phyloP scores from a whole-genome alignment of 2,888 invertebrate genomes.

The Chelonus formosanus region DNA sequence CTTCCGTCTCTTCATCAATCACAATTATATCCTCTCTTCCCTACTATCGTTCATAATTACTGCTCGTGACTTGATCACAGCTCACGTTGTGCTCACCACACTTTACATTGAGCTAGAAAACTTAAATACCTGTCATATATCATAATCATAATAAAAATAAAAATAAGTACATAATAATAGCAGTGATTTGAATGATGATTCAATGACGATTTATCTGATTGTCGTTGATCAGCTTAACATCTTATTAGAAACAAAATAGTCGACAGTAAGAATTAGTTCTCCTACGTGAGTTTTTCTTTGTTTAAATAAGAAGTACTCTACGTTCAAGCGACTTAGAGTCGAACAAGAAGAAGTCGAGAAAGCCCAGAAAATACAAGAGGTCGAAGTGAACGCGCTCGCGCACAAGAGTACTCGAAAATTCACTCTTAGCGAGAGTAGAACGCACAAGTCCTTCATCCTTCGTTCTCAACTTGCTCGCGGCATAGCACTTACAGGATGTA shows the following conservation, averaged over 20 bases:
- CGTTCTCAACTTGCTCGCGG: constrained; percentile 11
- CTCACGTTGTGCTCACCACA: not conserved
- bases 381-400: constrained; percentile 25
- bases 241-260: no score
- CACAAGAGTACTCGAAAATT: constrained; percentile 35
- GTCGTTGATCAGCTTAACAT: no score
- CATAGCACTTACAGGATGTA: constrained; percentile 51
- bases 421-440: constrained; percentile 24
- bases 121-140: no score
- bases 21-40: constrained; percentile 61
- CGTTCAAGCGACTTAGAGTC: constrained; percentile 15
- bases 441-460: constrained; percentile 29
- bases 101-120: no score
- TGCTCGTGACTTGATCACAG: constrained; percentile 61
- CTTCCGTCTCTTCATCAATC: constrained; percentile 61
- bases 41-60: constrained; percentile 63
- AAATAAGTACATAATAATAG: no score
- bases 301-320: constrained; percentile 14
- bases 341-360: constrained; percentile 24
- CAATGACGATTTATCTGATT: no score
- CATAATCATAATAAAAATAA: no score
- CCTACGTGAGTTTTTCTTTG: constrained; percentile 15
- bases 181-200: no score
- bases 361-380: constrained; percentile 19
- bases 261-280: constrained; percentile 6